These are phyloP conservation scores for Thamnophis sirtalis DNA, from an alignment of 2,113 vertebrate species.

Conservation along the genomic window DNA sequence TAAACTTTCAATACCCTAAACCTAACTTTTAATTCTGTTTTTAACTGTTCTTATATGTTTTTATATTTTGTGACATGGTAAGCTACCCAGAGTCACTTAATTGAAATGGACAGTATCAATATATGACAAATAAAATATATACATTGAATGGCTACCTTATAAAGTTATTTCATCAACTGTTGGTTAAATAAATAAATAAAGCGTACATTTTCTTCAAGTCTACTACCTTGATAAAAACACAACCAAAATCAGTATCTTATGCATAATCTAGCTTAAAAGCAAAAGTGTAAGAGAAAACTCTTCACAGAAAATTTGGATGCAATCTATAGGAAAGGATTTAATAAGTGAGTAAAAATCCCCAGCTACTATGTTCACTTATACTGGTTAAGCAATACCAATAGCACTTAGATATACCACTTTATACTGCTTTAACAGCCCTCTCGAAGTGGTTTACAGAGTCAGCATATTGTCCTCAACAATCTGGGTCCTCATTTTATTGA, in stretches of 20 bases:
- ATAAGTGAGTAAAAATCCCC: neutral
- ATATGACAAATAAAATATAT: too few relatives aligned
- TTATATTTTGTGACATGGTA: too few relatives aligned
- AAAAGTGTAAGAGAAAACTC: neutral
- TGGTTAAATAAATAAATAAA: neutral
- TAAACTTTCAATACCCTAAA: too few relatives aligned
- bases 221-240: neutral
- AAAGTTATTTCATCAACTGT: neutral
- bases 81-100: too few relatives aligned
- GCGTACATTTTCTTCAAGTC: neutral
- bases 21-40: too few relatives aligned
- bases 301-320: neutral
- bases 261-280: neutral
- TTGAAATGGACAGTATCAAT: too few relatives aligned
- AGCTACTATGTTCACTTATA: neutral
- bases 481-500: too few relatives aligned
- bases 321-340: neutral
- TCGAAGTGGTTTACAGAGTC: too few relatives aligned
- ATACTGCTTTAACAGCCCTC: too few relatives aligned
- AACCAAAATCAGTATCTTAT: neutral
- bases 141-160: neutral
- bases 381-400: neutral
- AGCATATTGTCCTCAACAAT: too few relatives aligned
- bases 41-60: too few relatives aligned
- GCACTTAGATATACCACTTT: too few relatives aligned